phyloP scores from a whole-genome alignment of 2,888 invertebrate genomes.

The Ormyrus labotus region DNA sequence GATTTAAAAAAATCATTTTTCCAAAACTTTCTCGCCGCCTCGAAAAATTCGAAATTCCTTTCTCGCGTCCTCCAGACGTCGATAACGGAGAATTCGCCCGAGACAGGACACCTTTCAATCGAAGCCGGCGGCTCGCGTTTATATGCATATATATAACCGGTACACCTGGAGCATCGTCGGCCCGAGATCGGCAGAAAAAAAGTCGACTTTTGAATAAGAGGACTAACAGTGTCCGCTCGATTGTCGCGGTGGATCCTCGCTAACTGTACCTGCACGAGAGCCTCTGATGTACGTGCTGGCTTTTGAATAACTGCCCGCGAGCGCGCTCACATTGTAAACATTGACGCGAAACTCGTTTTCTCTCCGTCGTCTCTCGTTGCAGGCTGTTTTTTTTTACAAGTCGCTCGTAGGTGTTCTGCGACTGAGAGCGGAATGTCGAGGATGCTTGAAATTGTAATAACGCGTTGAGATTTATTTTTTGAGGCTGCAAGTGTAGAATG shows the following conservation, averaged over 20 bases:
- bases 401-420: neutral
- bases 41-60: too few relatives aligned
- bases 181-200: neutral
- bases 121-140: too few relatives aligned
- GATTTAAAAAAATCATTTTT: too few relatives aligned
- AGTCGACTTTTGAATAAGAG: too few relatives aligned
- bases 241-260: neutral
- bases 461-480: neutral
- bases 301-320: neutral
- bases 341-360: neutral
- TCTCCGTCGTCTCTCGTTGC: neutral
- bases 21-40: too few relatives aligned
- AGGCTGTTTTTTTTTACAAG: too few relatives aligned
- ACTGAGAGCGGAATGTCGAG: neutral
- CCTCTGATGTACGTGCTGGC: neutral
- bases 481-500: too few relatives aligned
- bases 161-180: too few relatives aligned
- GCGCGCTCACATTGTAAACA: neutral
- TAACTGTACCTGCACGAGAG: constrained; percentile 3
- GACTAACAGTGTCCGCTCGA: neutral
- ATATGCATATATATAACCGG: too few relatives aligned
- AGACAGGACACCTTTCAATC: too few relatives aligned
- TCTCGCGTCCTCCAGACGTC: too few relatives aligned
- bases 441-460: neutral
- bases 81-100: too few relatives aligned